Evolutionary conservation across 1,140 invertebrate genomes (phyloP).

Genomic region (Neodiprion lecontei): DNA sequence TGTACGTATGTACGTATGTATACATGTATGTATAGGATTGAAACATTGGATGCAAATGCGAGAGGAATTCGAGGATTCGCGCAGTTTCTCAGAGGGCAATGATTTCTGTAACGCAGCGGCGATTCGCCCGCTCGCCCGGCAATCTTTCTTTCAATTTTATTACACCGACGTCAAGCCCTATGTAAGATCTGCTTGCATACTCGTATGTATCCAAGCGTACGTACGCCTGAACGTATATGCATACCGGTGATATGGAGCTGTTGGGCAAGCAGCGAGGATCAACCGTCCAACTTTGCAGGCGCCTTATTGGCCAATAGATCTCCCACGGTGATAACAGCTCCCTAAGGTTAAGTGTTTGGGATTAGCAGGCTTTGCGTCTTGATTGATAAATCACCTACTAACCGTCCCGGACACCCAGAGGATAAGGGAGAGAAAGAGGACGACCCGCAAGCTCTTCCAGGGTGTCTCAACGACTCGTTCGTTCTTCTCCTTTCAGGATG

Average conservation of each 20-base stretch:
- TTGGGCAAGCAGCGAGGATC: no score
- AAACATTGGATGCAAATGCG: not conserved
- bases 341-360: not conserved
- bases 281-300: no score
- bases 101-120: not conserved
- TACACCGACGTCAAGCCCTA: not conserved
- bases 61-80: not conserved
- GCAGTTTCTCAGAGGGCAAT: not conserved
- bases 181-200: no score
- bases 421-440: not conserved
- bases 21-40: not conserved
- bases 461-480: not conserved
- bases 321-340: not conserved
- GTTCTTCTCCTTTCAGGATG: not conserved
- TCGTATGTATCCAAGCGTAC: no score
- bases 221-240: no score
- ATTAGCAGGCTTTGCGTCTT: not conserved
- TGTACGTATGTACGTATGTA: not conserved
- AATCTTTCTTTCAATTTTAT: not conserved
- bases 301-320: not conserved
- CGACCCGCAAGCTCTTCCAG: no score
- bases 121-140: not conserved
- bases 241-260: no score
- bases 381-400: not conserved
- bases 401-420: not conserved